Evolutionary conservation across 92 coral and sea anemone species (phyloP), one percentile per base, ranked within the genome.

Genomic region (Porites cylindrica): DNA sequence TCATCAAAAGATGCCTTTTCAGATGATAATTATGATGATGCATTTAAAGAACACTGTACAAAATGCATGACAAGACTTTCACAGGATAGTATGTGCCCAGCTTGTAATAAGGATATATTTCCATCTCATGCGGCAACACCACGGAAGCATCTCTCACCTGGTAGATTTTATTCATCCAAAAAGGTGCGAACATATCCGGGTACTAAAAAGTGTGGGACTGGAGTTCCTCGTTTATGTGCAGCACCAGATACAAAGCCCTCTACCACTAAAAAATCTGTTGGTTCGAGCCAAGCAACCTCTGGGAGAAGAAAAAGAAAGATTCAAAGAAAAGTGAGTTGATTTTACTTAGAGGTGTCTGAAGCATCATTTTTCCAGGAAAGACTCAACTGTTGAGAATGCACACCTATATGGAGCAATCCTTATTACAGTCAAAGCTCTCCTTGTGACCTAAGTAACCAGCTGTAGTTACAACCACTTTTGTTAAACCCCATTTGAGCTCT

Each of bases 91-190:
- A 70, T 32, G 2, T 82, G 86, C 17, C 70, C 53, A 8, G 10
- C 11, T 19, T 82, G 86, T 7, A 58, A 21, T 69, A 70, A 70
- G 56, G 56, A 70, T 29, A 58, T 29, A 12, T 82, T 82, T 69
- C 86, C 78, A 19, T 82, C 86, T 7, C 86, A 82, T 70, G 86
- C 86, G 32, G 86, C 86, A 38, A 82, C 86, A 19, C 78, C 86
- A 23, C 75, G 86, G 21, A 70, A 32, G 60, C 69, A 56, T 70
- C 78, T 82, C 58, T 70, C 86, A 82, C 32, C 86, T 26, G 50
- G 71, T 3, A 70, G 78, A 70, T 82, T 82, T 82, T 82, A 82
- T 58, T 11, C 83, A 10, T 56, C 61, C 14, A 21, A 21, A 38
- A 11, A 38, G 32, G 32, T n/a, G 26, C 68, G 70, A 11, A 82